phyloP scores from a whole-genome alignment of 2,888 invertebrate genomes.

The Epinotia ramella region DNA sequence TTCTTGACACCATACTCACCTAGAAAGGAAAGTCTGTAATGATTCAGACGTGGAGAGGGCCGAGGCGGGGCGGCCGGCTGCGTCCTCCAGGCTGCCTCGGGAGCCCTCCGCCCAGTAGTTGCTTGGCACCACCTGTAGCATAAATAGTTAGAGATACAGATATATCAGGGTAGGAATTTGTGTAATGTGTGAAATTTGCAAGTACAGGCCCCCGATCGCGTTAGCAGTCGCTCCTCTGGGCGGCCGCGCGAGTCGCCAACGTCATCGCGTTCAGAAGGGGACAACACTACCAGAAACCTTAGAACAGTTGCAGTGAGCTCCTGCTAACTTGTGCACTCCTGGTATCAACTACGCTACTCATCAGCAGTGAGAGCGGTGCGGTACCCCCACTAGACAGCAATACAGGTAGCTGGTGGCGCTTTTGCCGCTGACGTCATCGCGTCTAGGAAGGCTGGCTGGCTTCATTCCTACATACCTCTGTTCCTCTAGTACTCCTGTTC shows the following conservation, averaged over 20 bases:
- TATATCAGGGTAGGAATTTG: not conserved
- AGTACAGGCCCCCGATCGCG: not conserved
- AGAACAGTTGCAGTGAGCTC: not conserved
- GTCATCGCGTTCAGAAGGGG: too few relatives aligned
- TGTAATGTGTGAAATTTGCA: not conserved
- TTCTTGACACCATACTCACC: constrained; percentile 63
- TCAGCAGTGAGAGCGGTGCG: constrained; percentile 90
- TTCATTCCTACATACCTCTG: not conserved
- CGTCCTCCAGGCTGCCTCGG: constrained; percentile 77
- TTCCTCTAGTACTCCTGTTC: not conserved
- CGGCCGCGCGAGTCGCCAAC: too few relatives aligned
- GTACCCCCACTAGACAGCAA: constrained; percentile 94
- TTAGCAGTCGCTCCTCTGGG: not conserved
- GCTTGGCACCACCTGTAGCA: constrained; percentile 53
- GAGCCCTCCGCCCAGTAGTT: constrained; percentile 79
- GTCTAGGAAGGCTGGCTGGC: not conserved
- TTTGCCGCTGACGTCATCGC: too few relatives aligned
- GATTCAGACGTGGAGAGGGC: constrained; percentile 83
- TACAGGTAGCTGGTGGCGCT: constrained; percentile 85
- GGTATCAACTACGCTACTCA: constrained; percentile 83
- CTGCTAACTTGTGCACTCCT: constrained; percentile 86
- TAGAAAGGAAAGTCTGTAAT: constrained; percentile 88
- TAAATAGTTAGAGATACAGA: too few relatives aligned
- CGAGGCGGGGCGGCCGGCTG: constrained; percentile 80
- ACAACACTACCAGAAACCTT: too few relatives aligned